Base-by-base conservation (phyloP, 1,140 invertebrate genomes). In the Drosophila pseudoobscura region DNA sequence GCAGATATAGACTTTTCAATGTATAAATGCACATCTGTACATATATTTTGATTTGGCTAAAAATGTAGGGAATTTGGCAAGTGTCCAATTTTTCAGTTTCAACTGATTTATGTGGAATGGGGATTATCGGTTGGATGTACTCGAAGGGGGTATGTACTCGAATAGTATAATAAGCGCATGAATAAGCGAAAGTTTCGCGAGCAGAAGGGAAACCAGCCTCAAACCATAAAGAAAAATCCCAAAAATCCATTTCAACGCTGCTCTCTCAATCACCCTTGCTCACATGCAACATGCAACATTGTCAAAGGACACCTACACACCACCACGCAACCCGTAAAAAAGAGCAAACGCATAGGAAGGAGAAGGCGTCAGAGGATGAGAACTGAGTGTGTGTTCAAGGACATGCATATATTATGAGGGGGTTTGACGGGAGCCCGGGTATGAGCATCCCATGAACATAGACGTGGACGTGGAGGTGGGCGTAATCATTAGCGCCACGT, bases 371-470 rank as follows among this genome's bases (percentile, higher is more conserved):
- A 46, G 41, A 13, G 24, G 26, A 9, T 6, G 26, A 8, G 66
- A 26, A 54, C 44, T 60, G 55, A 50, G 74, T 61, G 43, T 62
- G 51, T 63, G 45, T 57, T 75, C 80, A 83, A 83, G 79, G 79
- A 83, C 79, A 78, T 46, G 61, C 47, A 55, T 50, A 51, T 51
- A 62, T 70, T 64, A 61, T 31, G 62, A n/a, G 24, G 63, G 46
- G 60, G 35, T 65, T 64, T 65, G 56, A 59, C 46, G 56, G 17
- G 35, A 56, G 24, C 26, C 39, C 59, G 31, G 5, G 11, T 15
- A 26, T 11, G 35, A 39, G 35, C 35, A 5, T 17, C 31, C 31
- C 11, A 59, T 31, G 31, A n/a, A n/a, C 54, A 26, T 46, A 22
- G 11, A 46, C 53, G 17, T 45, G 22, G 6, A 45, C 9, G 29